Base-by-base conservation (phyloP, 2,888 invertebrate species). In the Zaprionus lineosus region DNA sequence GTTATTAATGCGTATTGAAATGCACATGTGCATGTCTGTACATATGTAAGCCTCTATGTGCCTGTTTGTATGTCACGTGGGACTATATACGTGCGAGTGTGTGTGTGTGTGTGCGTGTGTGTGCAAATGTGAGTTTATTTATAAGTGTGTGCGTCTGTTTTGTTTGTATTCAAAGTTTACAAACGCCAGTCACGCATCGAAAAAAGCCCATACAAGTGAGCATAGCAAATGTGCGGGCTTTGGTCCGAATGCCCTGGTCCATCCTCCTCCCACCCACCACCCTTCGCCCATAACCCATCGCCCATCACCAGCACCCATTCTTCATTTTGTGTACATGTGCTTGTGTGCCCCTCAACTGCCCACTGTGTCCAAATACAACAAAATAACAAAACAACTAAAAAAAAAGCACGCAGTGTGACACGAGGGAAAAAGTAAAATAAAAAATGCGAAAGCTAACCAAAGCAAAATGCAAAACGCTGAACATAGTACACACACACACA, bases 1-100 rank as follows among this genome's bases (percentile, higher is more conserved):
- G 78, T 84, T 78, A 78, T 78, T 78, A 78, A 78, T 79, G 83
- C 79, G 84, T 75, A 85, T 83, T 85, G 79, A 83, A 85, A 75
- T 79, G 61, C 72, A 72, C 75, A 59, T 40, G 57, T 61, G 31
- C 9, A 55, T 34, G 40, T 2, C 16, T 33, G n/a, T n/a, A 28
- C 28, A 28, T 31, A 31, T 46, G 44, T 39, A 39, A n/a, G n/a
- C 36, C 43, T 31, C 34, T 41, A 21, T 33, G 24, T 44, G 36
- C 43, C 9, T 53, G 40, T 34, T 8, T 34, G 28, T 51, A 28
- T 33, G 3, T 29, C n/a, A n/a, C 33, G 52, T 37, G 36, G 34
- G 40, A 33, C 11, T 50, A 52, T 44, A 48, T 51, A 37, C 31
- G 50, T n/a, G 31, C 48, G 62, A 47, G 56, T 51, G 37, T 19